Evolutionary conservation across 2,797 vertebrate genomes (phyloP).

Genomic region (Acrocephalus scirpaceus): DNA sequence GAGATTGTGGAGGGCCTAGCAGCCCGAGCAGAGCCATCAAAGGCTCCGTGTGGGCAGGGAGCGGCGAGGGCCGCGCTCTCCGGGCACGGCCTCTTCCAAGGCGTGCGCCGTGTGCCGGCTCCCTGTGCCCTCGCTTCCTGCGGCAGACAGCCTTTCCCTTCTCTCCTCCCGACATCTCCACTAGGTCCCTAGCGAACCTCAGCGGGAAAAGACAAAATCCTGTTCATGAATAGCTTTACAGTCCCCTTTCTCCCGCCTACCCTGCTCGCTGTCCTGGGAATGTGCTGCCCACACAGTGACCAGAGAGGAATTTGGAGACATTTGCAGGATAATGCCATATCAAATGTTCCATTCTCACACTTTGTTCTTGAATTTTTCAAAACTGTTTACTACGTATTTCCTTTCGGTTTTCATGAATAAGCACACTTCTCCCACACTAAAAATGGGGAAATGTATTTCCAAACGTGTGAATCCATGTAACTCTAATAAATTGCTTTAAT

Average conservation of each 20-base stretch:
- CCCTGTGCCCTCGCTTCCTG: neutral
- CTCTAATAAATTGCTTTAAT: conserved; percentile 47
- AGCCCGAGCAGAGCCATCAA: neutral
- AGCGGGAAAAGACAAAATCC: neutral
- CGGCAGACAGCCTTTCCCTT: neutral
- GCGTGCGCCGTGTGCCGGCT: accelerated
- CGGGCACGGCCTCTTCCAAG: neutral
- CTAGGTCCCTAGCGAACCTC: neutral
- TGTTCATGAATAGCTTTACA: conserved; percentile 16
- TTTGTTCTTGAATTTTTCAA: neutral
- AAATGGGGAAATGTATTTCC: neutral
- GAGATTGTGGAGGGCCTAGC: neutral
- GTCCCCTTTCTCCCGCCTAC: neutral
- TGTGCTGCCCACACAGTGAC: conserved; percentile 59
- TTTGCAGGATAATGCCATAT: conserved; percentile 42
- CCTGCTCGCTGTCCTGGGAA: conserved; percentile 24
- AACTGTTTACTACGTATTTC: neutral
- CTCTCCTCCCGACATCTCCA: neutral
- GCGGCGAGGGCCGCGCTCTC: neutral
- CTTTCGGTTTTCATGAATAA: conserved; percentile 21
- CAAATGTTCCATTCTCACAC: conserved; percentile 15
- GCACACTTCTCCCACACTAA: neutral
- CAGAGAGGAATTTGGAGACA: conserved; percentile 47
- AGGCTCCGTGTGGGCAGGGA: neutral
- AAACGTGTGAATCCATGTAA: neutral